A percentile compares a stretch with the other conserved stretches of the same genome.
phyloP scores from a whole-genome alignment of 2,113 vertebrate genomes.

The Peromyscus leucopus region DNA sequence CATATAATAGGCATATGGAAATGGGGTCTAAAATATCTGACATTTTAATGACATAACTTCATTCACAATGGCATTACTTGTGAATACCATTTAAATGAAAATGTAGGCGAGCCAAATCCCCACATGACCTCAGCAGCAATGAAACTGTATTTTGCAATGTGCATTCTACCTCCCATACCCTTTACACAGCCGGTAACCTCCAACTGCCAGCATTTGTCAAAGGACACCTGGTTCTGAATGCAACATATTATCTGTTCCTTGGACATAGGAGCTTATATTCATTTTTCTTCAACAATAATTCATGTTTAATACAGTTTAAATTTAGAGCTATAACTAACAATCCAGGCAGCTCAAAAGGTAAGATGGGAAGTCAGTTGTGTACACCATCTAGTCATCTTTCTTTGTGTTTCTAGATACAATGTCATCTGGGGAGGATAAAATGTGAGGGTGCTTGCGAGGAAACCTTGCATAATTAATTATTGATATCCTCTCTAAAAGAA shows the following conservation, averaged over 20 bases:
- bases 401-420: background rate
- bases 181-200: conserved; percentile 46
- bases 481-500: conserved; percentile 3
- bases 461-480: background rate
- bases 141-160: conserved; percentile 52
- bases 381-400: background rate
- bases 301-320: conserved; percentile 32
- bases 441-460: background rate
- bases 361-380: background rate
- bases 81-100: conserved; percentile 77
- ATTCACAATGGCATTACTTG: conserved; percentile 75
- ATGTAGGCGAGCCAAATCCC: conserved; percentile 46
- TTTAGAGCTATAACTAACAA: conserved; percentile 40
- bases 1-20: conserved; percentile 77
- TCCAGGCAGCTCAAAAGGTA: background rate
- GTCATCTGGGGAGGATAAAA: background rate
- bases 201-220: conserved; percentile 37
- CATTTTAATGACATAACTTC: conserved; percentile 79
- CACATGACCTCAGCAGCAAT: conserved; percentile 8
- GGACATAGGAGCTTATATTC: background rate
- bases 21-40: conserved; percentile 75
- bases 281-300: conserved; percentile 14
- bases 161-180: background rate
- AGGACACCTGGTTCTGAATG: conserved; percentile 37
- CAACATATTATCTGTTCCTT: background rate